Evolutionary conservation across 1,140 invertebrate genomes (phyloP).

Genomic region (Macrostomum lignano): DNA sequence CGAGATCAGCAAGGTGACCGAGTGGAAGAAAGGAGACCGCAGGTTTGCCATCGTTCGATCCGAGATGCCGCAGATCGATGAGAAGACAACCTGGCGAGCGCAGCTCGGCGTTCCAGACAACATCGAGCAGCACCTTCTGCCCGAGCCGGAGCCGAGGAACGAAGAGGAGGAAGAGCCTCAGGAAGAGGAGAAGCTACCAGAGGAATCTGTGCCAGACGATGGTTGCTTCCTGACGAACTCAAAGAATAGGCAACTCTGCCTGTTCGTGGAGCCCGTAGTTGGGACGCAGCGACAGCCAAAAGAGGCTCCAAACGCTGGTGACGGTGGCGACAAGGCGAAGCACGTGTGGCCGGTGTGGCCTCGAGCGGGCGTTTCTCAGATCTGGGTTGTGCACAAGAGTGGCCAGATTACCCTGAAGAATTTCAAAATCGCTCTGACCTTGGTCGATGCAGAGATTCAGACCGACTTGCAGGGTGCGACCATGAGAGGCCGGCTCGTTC

Average conservation of each 20-base stretch:
- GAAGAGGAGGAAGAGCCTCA: background rate
- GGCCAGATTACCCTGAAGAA: background rate
- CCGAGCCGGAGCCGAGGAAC: background rate
- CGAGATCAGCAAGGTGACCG: background rate
- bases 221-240: background rate
- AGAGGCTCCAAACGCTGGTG: background rate
- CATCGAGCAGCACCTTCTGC: background rate
- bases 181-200: background rate
- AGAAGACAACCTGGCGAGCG: background rate
- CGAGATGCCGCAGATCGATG: background rate
- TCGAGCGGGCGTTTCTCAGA: background rate
- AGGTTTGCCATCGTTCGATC: background rate
- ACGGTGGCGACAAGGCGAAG: background rate
- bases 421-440: background rate
- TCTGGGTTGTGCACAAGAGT: background rate
- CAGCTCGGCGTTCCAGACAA: background rate
- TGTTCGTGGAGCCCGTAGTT: too few relatives aligned
- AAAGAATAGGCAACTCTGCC: background rate
- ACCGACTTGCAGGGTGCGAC: background rate
- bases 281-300: too few relatives aligned
- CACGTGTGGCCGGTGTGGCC: background rate
- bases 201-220: background rate
- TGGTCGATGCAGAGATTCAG: background rate
- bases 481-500: background rate
- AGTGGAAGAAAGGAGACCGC: background rate